phyloP scores from a whole-genome alignment of 64 coral and sea anemone species.

The Porites australiensis region DNA sequence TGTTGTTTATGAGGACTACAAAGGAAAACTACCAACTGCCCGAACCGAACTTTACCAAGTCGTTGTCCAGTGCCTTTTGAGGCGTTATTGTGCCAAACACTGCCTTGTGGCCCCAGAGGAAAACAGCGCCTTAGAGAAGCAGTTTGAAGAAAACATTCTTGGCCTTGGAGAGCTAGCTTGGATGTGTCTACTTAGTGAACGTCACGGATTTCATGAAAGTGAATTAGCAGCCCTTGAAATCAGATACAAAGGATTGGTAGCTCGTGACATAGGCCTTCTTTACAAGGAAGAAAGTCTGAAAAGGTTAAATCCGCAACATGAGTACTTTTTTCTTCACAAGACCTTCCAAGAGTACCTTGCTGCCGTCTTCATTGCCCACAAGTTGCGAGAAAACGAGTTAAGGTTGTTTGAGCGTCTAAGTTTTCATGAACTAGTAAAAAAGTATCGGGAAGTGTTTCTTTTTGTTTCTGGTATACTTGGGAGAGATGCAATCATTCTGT shows the following conservation, averaged over 20 bases:
- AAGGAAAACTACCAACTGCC: slow-evolving; percentile 37
- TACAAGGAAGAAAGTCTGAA: background rate
- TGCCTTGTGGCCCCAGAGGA: background rate
- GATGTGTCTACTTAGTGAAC: background rate
- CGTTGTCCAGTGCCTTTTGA: slow-evolving; percentile 8
- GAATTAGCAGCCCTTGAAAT: background rate
- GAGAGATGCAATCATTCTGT: background rate
- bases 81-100: background rate
- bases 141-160: background rate
- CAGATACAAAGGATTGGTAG: background rate
- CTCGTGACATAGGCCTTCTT: background rate
- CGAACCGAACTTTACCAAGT: slow-evolving; percentile 29
- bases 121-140: background rate
- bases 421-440: too few relatives aligned
- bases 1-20: slow-evolving; percentile 54
- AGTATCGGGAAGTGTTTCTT: slow-evolving; percentile 5
- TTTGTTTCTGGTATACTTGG: slow-evolving; percentile 24
- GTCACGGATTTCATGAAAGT: background rate
- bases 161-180: background rate
- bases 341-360: slow-evolving; percentile 22
- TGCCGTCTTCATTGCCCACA: background rate
- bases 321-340: slow-evolving; percentile 20
- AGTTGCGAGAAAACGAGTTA: background rate
- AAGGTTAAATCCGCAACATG: background rate
- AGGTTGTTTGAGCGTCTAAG: too few relatives aligned